phyloP scores from a whole-genome alignment of 23 tunicate species.

The Clavelina lepadiformis region DNA sequence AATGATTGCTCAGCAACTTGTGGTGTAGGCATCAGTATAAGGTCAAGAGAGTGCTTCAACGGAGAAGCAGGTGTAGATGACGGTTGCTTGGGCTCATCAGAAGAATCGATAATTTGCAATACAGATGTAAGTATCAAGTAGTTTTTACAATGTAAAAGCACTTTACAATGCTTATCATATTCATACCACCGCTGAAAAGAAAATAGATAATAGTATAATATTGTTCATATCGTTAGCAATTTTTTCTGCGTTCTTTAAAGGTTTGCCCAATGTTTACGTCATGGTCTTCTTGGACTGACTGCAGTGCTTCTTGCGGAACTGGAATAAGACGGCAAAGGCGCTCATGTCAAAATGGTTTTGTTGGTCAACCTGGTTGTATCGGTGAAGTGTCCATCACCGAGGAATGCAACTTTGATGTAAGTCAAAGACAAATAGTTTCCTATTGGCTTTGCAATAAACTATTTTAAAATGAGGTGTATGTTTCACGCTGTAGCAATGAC shows the following conservation, averaged over 20 bases:
- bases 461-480: background rate
- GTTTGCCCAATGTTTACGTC: conserved; percentile 59
- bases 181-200: no score
- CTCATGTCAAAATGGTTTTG: conserved; percentile 25
- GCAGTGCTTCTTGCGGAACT: conserved; percentile 55
- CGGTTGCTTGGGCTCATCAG: conserved; percentile 32
- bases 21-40: conserved; percentile 48
- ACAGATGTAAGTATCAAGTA: conserved; percentile 24
- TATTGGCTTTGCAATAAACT: background rate
- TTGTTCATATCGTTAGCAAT: conserved; percentile 32
- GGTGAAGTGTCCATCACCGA: conserved; percentile 1
- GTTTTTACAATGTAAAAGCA: background rate
- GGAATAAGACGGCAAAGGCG: conserved; percentile 19
- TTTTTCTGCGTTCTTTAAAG: conserved; percentile 16
- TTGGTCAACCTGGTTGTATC: conserved; percentile 25
- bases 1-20: conserved; percentile 48
- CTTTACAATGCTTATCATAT: background rate
- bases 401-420: conserved; percentile 30
- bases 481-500: background rate
- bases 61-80: conserved; percentile 26
- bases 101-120: conserved; percentile 8
- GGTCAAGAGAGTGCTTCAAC: conserved; percentile 37
- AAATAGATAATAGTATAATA: no score
- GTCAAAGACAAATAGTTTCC: background rate
- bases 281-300: conserved; percentile 64